Conservation (phyloP, 2,888 invertebrate genomes). For the Apotomis capreana region DNA sequence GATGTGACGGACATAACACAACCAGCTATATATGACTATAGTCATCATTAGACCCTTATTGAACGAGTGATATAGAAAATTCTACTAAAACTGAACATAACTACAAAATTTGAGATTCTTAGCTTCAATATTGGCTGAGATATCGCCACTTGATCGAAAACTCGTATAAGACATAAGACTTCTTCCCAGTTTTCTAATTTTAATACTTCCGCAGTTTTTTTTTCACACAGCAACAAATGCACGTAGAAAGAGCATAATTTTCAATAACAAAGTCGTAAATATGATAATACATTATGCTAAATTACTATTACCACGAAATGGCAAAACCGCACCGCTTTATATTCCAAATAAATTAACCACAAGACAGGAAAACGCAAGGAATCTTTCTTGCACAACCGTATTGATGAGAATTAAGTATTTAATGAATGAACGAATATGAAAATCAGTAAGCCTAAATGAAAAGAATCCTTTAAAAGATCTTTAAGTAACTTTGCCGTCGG, state of each 20-base stretch:
- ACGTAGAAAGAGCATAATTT: background rate
- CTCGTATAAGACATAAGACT: background rate
- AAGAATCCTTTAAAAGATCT: background rate
- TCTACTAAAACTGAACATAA: too few relatives aligned
- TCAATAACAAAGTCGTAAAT: background rate
- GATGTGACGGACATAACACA: too few relatives aligned
- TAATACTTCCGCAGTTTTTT: background rate
- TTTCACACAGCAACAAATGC: background rate
- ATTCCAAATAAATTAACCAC: slow-evolving; percentile 16
- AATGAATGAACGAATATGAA: too few relatives aligned
- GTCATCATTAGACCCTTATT: too few relatives aligned
- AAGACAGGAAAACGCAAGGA: slow-evolving; percentile 16
- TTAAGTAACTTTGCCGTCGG: background rate
- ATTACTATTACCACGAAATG: slow-evolving; percentile 15
- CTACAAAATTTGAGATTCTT: too few relatives aligned
- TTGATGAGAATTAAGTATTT: background rate
- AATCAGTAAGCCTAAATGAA: background rate
- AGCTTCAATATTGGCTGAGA: too few relatives aligned
- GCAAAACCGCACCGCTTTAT: slow-evolving; percentile 24
- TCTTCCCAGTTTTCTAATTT: background rate
- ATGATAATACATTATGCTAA: background rate
- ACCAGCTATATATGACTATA: too few relatives aligned
- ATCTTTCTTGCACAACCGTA: background rate
- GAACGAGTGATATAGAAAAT: too few relatives aligned
- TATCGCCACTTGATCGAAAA: too few relatives aligned